phyloP scores from a whole-genome alignment of 2,113 vertebrate species.

The Sialia sialis region DNA sequence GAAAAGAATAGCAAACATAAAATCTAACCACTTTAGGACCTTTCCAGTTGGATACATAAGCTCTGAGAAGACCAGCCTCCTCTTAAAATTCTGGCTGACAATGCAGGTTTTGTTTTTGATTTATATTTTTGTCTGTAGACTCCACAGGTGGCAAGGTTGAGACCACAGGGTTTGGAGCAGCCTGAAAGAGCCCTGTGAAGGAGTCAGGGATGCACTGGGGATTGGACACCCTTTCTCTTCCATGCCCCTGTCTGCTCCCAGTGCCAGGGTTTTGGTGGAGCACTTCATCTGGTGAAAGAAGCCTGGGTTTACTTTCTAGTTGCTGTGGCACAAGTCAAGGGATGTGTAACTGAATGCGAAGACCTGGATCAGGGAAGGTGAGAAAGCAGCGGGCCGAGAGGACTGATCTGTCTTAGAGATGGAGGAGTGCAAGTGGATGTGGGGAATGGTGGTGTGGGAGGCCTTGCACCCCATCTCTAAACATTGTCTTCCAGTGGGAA shows the following conservation, averaged over 20 bases:
- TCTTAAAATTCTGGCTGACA: background rate
- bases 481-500: rapidly evolving
- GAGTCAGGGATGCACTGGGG: background rate
- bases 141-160: background rate
- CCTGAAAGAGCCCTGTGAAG: background rate
- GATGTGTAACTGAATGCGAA: background rate
- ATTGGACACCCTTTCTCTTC: background rate
- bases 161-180: background rate
- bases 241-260: rapidly evolving
- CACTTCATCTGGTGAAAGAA: background rate
- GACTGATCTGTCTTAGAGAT: rapidly evolving
- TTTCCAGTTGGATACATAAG: background rate
- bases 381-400: background rate
- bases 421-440: background rate
- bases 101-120: background rate
- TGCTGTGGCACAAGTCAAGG: background rate
- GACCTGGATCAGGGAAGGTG: background rate
- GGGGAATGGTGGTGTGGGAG: rapidly evolving
- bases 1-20: background rate
- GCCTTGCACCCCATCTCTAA: rapidly evolving
- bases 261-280: background rate
- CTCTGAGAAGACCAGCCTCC: background rate
- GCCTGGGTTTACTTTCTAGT: background rate
- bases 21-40: background rate
- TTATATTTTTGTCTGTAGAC: background rate